Conservation (phyloP, 2,113 vertebrate species). For the Pimephales promelas region DNA sequence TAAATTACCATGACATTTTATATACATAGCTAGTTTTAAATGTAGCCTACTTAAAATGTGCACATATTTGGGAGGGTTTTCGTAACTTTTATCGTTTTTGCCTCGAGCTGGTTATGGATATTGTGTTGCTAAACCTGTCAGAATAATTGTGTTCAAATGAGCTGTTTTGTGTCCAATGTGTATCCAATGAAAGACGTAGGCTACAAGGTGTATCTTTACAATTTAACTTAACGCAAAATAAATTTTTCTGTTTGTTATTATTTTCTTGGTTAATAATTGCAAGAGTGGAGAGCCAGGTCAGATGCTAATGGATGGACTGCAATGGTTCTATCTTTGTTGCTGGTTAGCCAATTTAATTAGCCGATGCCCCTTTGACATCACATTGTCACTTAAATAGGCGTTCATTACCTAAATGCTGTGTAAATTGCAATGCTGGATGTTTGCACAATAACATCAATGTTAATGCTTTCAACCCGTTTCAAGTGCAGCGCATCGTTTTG, state of each 20-base stretch:
- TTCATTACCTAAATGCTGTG: slow-evolving; percentile 60
- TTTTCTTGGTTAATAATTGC: neutral
- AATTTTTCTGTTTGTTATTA: neutral
- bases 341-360: slow-evolving; percentile 37
- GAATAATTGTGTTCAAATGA: neutral
- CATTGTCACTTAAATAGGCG: slow-evolving; percentile 50
- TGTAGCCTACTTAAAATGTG: neutral
- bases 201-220: neutral
- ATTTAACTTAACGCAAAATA: neutral
- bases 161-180: neutral
- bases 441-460: slow-evolving; percentile 51
- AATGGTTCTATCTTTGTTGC: slow-evolving; percentile 7
- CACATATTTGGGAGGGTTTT: slow-evolving; percentile 6
- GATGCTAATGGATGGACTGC: slow-evolving; percentile 17
- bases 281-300: slow-evolving; percentile 20
- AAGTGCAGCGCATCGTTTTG: slow-evolving; percentile 34
- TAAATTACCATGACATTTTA: neutral
- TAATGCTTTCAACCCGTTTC: slow-evolving; percentile 42
- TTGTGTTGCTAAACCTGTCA: slow-evolving; percentile 1
- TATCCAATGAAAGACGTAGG: neutral
- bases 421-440: slow-evolving; percentile 62
- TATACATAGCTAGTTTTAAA: neutral
- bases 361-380: slow-evolving; percentile 43
- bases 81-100: neutral
- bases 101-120: neutral